Evolutionary conservation across 2,797 vertebrate species (phyloP), one percentile per base, ranked within the genome.

Genomic region (Sphenopsis melanotis): DNA sequence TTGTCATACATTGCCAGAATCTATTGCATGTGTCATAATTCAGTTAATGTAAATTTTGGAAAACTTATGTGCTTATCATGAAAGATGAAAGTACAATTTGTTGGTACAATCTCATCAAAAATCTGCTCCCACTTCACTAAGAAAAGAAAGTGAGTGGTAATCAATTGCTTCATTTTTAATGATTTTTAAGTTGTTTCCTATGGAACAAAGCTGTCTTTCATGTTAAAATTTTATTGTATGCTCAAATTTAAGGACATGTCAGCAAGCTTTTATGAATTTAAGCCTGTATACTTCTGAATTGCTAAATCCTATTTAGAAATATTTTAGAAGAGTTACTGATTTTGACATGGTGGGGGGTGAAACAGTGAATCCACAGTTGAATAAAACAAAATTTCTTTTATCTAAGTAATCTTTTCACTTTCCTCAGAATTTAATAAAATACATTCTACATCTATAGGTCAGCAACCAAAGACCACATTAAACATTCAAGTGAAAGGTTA

Each of bases 381-480:
- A 42, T 36, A 76, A 72, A 77, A 36, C 36, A 77, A 65, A 92
- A 72, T 79, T 26, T 42, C 32, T 89, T 87, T 63, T 68, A 37
- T 74, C 39, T 93, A 86, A 65, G 47, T 79, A 79, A 50, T 49
- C 7, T 89, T 91, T 81, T 84, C 36, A 56, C 70, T 80, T 63
- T 90, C 50, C 52, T 65, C 32, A 55, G 70, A 88, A 92, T 94
- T 93, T 92, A 87, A 82, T 90, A 87, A 90, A 96, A 75, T 46
- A 47, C 21, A 47, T 82, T 96, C 94, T 91, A 68, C 59, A 81
- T 96, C 84, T 94, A 18, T 86, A 83, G 89, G 37, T 91, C 68
- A 96, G 94, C 83, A 95, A 94, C 24, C 56, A 96, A 96, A 88
- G 59, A 92, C 78, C 66, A 94, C 88, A 84, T 85, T 74, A 87